These are phyloP conservation scores for Drosophila hydei DNA, from an alignment of 1,140 invertebrate species.

Conservation along the genomic window DNA sequence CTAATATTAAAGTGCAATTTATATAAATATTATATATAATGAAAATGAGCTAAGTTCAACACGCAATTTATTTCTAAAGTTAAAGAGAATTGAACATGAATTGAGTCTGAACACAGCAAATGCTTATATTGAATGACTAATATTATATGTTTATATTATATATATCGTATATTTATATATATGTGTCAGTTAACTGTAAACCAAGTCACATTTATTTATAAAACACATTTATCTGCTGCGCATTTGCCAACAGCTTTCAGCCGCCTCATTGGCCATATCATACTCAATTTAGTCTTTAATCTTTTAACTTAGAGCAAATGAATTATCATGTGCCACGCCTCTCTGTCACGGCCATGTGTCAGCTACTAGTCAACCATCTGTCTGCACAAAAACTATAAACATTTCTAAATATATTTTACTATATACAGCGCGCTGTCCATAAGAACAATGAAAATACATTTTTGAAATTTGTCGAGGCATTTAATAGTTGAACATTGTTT, in stretches of 20 bases:
- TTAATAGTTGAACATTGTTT: slow-evolving; percentile 37
- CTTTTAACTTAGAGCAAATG: slow-evolving; percentile 22
- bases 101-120: no score
- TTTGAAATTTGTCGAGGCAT: slow-evolving; percentile 40
- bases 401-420: slow-evolving; percentile 30
- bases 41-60: no score
- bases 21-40: no score
- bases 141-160: no score
- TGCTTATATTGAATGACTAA: no score
- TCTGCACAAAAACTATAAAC: slow-evolving; percentile 15
- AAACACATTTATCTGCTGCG: background rate
- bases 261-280: slow-evolving; percentile 21
- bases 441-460: slow-evolving; percentile 43
- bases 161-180: background rate
- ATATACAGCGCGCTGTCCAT: no score
- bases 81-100: no score
- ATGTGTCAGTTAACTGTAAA: background rate
- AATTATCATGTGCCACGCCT: slow-evolving; percentile 13
- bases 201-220: no score
- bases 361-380: slow-evolving; percentile 28
- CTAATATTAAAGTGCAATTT: no score
- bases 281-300: slow-evolving; percentile 27
- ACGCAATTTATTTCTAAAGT: no score
- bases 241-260: slow-evolving; percentile 8
- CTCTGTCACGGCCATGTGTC: slow-evolving; percentile 26